phyloP scores from a whole-genome alignment of 2,888 invertebrate species.

The Cataglyphis albicans region DNA sequence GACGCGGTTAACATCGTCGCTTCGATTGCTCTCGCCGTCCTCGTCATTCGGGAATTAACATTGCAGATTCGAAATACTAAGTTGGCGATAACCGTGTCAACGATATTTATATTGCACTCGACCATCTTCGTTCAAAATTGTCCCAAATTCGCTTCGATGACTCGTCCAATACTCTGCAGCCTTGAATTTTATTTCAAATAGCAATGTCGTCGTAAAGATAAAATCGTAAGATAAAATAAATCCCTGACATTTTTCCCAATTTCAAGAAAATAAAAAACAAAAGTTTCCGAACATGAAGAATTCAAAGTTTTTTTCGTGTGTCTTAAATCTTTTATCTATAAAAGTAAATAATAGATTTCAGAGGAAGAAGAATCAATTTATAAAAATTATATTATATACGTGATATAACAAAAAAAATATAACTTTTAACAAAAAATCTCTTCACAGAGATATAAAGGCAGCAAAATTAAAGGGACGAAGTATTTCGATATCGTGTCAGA shows the following conservation, averaged over 20 bases:
- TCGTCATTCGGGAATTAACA: not conserved
- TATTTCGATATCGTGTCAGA: slow-evolving; percentile 41
- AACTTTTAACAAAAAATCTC: not conserved
- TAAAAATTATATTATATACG: slow-evolving; percentile 19
- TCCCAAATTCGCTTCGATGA: slow-evolving; percentile 3
- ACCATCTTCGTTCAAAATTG: slow-evolving; percentile 36
- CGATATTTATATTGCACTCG: slow-evolving; percentile 54
- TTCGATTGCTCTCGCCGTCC: slow-evolving; percentile 37
- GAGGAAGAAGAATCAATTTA: not conserved
- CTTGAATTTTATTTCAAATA: slow-evolving; percentile 9
- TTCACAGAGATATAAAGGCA: not conserved
- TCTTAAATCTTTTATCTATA: not conserved
- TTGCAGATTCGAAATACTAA: slow-evolving; percentile 55
- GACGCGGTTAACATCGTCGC: slow-evolving; percentile 51
- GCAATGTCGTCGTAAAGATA: not conserved
- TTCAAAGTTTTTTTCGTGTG: not conserved
- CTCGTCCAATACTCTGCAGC: slow-evolving; percentile 16
- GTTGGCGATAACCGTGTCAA: slow-evolving; percentile 27
- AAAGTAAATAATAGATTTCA: not conserved
- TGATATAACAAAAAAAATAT: slow-evolving; percentile 27
- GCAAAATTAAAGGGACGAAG: slow-evolving; percentile 30
- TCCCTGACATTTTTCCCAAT: not conserved
- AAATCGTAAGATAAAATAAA: not conserved
- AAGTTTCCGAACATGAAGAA: not conserved
- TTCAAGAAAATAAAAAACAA: not conserved